Percentiles rank a stretch among this genome's conserved stretches.
phyloP scores from a whole-genome alignment of 1,140 invertebrate species.

The Drosophila eugracilis region DNA sequence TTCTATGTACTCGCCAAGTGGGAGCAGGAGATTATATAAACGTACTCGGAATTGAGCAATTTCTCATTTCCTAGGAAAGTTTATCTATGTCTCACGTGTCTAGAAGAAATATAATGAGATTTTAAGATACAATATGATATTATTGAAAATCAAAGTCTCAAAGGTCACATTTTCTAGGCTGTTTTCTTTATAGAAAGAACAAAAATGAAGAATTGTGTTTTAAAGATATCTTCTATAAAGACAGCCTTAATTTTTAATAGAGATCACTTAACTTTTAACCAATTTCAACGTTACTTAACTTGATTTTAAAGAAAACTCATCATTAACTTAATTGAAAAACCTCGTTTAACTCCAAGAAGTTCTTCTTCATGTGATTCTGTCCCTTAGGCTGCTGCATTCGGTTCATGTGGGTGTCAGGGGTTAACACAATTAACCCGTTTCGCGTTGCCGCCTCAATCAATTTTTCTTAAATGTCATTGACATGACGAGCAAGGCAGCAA shows the following conservation, averaged over 20 bases:
- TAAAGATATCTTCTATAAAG: no score
- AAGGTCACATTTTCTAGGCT: no score
- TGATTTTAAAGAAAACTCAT: not conserved
- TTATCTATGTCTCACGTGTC: not conserved
- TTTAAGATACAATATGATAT: no score
- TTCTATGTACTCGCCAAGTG: slow-evolving; percentile 3
- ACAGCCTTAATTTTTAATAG: no score
- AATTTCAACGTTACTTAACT: not conserved
- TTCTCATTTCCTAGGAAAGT: not conserved
- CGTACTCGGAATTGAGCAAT: not conserved
- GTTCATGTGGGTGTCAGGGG: slow-evolving; percentile 45
- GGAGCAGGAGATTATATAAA: not conserved
- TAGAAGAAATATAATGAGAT: not conserved
- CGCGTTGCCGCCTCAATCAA: slow-evolving; percentile 47
- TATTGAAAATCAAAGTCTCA: no score
- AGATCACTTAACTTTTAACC: no score
- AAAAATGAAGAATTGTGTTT: no score
- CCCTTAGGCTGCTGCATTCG: not conserved
- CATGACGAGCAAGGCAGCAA: no score
- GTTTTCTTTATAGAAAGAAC: no score
- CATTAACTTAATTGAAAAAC: slow-evolving; percentile 10
- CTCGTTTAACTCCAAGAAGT: not conserved
- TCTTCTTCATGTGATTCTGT: not conserved
- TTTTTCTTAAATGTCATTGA: slow-evolving; percentile 64
- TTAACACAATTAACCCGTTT: slow-evolving; percentile 70